phyloP scores from a whole-genome alignment of 2,888 invertebrate genomes.

The Bursaphelenchus okinawaensis region DNA sequence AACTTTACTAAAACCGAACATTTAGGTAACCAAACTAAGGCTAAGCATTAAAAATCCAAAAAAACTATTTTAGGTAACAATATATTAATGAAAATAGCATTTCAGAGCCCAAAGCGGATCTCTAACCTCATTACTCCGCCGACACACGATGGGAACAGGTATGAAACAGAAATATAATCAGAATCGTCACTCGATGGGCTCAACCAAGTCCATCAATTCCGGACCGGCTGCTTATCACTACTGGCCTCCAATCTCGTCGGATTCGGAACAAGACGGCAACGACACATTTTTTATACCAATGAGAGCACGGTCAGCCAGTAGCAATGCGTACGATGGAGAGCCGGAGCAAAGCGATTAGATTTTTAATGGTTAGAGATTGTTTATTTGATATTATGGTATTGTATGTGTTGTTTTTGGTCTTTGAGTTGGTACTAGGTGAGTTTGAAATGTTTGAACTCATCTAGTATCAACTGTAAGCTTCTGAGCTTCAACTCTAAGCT shows the following conservation, averaged over 20 bases:
- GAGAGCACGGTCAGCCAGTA: slow-evolving; percentile 34
- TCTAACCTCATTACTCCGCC: neutral
- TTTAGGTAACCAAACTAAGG: too few species aligned
- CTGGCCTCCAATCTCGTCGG: slow-evolving; percentile 28
- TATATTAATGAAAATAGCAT: neutral
- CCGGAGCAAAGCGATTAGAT: slow-evolving; percentile 39
- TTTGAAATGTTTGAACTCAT: too few species aligned
- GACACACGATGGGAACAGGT: neutral
- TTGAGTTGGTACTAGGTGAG: too few species aligned
- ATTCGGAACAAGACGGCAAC: slow-evolving; percentile 42
- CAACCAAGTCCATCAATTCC: slow-evolving; percentile 1
- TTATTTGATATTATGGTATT: too few species aligned
- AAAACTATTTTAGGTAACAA: neutral
- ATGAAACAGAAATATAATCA: neutral
- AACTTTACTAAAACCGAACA: too few species aligned
- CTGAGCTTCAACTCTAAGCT: too few species aligned
- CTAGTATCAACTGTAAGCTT: too few species aligned
- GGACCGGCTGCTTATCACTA: slow-evolving; percentile 7
- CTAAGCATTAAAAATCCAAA: too few species aligned
- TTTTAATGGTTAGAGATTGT: neutral
- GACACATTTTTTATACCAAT: slow-evolving; percentile 45
- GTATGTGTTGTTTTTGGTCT: too few species aligned
- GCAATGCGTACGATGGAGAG: slow-evolving; percentile 41
- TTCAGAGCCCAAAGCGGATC: neutral
- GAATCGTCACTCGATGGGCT: neutral